phyloP scores from a whole-genome alignment of 1,140 invertebrate species.

The Acromyrmex charruanus region DNA sequence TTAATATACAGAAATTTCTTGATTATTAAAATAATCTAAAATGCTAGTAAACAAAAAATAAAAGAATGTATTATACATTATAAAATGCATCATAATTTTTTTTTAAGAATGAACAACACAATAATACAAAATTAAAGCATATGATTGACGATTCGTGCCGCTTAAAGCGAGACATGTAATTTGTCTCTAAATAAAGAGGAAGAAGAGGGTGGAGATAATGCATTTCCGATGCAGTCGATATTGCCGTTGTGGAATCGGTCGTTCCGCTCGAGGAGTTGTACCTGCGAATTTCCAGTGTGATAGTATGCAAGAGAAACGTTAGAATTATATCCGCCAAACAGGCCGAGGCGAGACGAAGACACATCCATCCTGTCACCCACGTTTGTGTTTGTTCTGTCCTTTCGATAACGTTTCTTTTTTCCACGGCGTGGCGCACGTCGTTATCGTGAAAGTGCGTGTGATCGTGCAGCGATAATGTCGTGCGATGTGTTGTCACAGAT shows the following conservation, averaged over 20 bases:
- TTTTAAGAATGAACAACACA: not conserved
- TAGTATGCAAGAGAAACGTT: conserved; percentile 56
- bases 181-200: not conserved
- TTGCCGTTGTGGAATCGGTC: not conserved
- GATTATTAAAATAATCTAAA: not conserved
- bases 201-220: not conserved
- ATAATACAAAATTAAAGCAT: not conserved
- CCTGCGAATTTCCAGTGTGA: conserved; percentile 6
- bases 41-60: not conserved
- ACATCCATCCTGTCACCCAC: conserved; percentile 25
- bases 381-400: conserved; percentile 38
- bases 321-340: conserved; percentile 55
- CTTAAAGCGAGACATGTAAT: conserved; percentile 1
- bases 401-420: conserved; percentile 22
- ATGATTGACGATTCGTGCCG: not conserved
- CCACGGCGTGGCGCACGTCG: conserved; percentile 7
- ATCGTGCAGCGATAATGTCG: conserved; percentile 38
- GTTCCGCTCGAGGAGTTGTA: conserved; percentile 38
- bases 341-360: conserved; percentile 14
- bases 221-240: not conserved
- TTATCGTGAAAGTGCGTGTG: conserved; percentile 57
- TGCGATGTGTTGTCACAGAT: conserved; percentile 10
- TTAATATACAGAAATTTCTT: not conserved
- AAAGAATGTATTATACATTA: not conserved
- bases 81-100: not conserved